Base-by-base conservation (phyloP, 1,140 invertebrate species). In the Laodelphax striatellus region DNA sequence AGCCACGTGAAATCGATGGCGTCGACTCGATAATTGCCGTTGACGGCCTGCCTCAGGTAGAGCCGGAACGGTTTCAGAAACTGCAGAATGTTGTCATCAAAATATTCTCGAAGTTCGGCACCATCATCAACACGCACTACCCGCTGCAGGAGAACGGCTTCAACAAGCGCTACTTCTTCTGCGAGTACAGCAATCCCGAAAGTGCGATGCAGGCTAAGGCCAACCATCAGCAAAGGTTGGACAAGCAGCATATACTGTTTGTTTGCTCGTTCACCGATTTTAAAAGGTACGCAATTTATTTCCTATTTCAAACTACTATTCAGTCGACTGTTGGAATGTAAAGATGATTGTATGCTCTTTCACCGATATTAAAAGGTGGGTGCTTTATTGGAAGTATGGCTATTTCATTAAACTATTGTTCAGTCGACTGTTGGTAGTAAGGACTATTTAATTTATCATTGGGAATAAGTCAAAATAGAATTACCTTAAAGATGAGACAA, bases 231-330 rank as follows among this genome's bases (percentile, higher is more conserved):
- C 90, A 94, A 74, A 94, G 94, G 72, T 80, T 99, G 66, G 97
- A 99, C 75, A 98, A 98, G 70, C 82, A 86, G 54, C 95, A 98
- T 69, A 96, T 91, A 11, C 96, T 99, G 74, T 80, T 87, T 70
- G 91, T 98, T 1, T 98, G 98, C 75, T 77, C 96, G 9, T 96
- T 99, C 69, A 93, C 91, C 3, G 95, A 99, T 73, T 97, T 98
- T 76, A 88, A 94, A 62, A 96, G 94, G 81, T 89, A 76, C 79
- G 80, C 2, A 28, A 28, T 28, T 2, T 28, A 4, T 28, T 28
- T 6, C 24, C 6, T 28, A 28, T 28, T 76, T 66, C 9, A 31
- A 52, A 4, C 6, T 28, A 28, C 6, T 28, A 28, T 28, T 6
- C 2, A 28, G 24, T 28, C 24, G 24, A 4, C 24, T 28, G 24